Evolutionary conservation across 2,113 vertebrate genomes (phyloP), one percentile per base, ranked within the genome.

Genomic region (Actenoides hombroni): DNA sequence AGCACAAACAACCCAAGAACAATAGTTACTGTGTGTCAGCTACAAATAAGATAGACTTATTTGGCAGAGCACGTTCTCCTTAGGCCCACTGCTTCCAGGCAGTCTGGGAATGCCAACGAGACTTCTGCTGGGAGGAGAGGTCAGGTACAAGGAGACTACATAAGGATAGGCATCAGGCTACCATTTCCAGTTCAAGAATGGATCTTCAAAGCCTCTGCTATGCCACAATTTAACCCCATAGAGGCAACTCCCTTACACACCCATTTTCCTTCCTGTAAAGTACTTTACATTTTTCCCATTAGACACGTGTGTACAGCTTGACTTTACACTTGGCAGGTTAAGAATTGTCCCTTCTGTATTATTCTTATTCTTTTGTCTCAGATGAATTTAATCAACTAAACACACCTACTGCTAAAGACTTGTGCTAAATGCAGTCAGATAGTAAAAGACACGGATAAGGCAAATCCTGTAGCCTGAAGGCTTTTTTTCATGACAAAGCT

Each of bases 1-100:
- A 88, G 40, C 61, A 69, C 94, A 88, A 95, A 64, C 68, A 91
- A 73, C 13, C 11, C 40, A 64, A 86, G 83, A 95, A 92, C 83
- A 96, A 93, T 71, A 78, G 69, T 75, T 94, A 39, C 56, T 88
- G 1, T 73, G 49, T 83, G 69, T 78, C 65, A 88, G 88, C 64
- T 86, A 78, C 57, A 93, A 90, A 60, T 76, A 77, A 94, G 31
- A 44, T 67, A n/a, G 1, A 10, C 48, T 57, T 54, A 37, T 57
- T 67, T 88, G 59, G 40, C 35, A 88, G 70, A 92, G 54, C 44
- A 42, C 3, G 0, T 86, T 85, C 75, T 92, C 37, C 49, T 90
- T 60, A 26, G 42, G 42, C 35, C 46, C 3, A 4, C 59, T 68
- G 20, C 44, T 76, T 73, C 67, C 39, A 35, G 16, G n/a, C 46